These are phyloP conservation scores for Acropternis orthonyx DNA, from an alignment of 2,797 vertebrate genomes.

Conservation along the genomic window DNA sequence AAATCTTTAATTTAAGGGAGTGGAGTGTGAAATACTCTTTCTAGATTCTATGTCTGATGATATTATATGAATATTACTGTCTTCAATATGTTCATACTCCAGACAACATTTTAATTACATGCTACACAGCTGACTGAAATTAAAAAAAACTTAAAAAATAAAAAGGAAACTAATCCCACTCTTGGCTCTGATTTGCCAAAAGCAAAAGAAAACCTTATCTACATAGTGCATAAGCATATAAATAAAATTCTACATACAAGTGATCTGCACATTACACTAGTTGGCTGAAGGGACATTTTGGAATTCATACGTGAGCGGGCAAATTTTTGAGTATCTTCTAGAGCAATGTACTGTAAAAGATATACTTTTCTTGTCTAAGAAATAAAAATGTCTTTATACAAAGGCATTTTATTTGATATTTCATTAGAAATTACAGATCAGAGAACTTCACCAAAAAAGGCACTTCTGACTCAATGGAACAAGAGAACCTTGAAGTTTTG, in stretches of 20 bases:
- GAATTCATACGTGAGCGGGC: neutral
- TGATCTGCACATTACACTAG: neutral
- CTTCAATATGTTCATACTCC: neutral
- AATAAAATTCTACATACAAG: neutral
- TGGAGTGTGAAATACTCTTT: constrained; percentile 16
- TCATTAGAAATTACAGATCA: neutral
- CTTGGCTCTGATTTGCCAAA: neutral
- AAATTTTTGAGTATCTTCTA: neutral
- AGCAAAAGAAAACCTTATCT: neutral
- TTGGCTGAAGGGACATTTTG: neutral
- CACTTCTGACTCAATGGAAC: neutral
- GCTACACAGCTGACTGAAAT: neutral
- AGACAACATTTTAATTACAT: constrained; percentile 27
- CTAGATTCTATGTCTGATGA: neutral
- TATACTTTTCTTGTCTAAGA: neutral
- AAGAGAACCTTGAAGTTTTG: neutral
- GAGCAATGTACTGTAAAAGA: neutral
- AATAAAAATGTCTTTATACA: neutral
- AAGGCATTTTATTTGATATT: neutral
- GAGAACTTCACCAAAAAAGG: neutral
- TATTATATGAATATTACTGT: neutral
- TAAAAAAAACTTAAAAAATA: neutral
- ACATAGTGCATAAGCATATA: neutral
- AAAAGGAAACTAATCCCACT: neutral
- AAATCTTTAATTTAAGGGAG: constrained; percentile 44